phyloP scores from a whole-genome alignment of 37 sponge, comb jelly and placozoan species.

The Hexactinellida sp. region DNA sequence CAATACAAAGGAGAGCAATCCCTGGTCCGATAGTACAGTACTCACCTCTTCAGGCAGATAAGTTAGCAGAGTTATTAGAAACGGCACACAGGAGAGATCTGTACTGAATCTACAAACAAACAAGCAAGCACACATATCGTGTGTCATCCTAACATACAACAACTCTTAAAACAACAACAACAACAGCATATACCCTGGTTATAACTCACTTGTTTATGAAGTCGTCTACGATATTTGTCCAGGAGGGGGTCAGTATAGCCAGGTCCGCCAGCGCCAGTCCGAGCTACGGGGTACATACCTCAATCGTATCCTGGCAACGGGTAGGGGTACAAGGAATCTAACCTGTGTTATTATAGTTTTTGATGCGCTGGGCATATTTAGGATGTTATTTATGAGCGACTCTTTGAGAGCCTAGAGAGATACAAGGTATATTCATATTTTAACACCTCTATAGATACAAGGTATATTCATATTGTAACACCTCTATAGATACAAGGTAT shows the following conservation, averaged over 20 bases:
- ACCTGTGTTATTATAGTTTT: neutral
- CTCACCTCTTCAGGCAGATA: neutral
- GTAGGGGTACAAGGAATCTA: neutral
- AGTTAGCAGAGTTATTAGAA: neutral
- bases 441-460: no score
- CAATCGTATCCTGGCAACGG: neutral
- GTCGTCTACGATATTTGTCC: slow-evolving; percentile 6
- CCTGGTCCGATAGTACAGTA: neutral
- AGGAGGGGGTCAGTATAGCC: neutral
- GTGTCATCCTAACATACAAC: neutral
- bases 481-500: no score
- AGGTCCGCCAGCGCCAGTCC: neutral
- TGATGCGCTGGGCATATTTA: neutral
- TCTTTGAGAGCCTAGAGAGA: neutral
- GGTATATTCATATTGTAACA: no score
- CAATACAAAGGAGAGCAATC: neutral
- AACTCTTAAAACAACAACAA: no score
- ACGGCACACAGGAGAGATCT: neutral
- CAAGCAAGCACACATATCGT: neutral
- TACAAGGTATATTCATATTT: no score
- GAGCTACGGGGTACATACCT: neutral
- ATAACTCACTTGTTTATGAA: slow-evolving; percentile 1
- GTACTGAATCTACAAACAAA: neutral
- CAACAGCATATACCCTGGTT: neutral
- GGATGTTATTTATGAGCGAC: neutral